Conservation (phyloP, 1,140 invertebrate species). For the Antheraea mylitta region DNA sequence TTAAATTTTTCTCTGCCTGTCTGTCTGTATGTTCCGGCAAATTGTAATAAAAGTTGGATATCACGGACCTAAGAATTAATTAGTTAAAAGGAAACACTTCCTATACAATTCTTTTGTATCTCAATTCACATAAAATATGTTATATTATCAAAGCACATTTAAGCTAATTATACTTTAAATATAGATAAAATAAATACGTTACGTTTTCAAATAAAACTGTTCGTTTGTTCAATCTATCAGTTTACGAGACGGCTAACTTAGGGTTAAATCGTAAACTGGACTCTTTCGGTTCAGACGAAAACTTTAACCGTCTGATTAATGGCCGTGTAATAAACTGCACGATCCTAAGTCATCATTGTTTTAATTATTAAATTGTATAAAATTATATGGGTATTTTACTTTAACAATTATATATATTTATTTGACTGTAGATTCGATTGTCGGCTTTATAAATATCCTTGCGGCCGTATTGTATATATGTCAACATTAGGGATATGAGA, state of each 20-base stretch:
- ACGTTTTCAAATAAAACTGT: not conserved
- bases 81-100: no score
- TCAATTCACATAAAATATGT: no score
- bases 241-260: not conserved
- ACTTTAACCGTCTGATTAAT: slow-evolving; percentile 11
- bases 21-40: no score
- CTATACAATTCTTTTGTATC: no score
- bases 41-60: no score
- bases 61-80: no score
- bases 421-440: not conserved
- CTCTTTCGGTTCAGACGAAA: not conserved
- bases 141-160: no score
- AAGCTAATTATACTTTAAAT: not conserved
- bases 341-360: slow-evolving; percentile 9
- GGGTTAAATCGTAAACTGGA: slow-evolving; percentile 9
- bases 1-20: no score
- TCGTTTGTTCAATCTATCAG: not conserved
- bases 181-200: not conserved
- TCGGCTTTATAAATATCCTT: not conserved
- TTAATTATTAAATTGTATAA: slow-evolving; percentile 27
- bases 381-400: slow-evolving; percentile 18
- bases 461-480: no score
- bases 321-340: slow-evolving; percentile 1
- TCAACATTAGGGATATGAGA: no score
- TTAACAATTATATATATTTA: not conserved